A percentile compares a stretch with the other conserved stretches of the same genome.
phyloP scores from a whole-genome alignment of 2,888 invertebrate genomes.

The Trachelus stipa region DNA sequence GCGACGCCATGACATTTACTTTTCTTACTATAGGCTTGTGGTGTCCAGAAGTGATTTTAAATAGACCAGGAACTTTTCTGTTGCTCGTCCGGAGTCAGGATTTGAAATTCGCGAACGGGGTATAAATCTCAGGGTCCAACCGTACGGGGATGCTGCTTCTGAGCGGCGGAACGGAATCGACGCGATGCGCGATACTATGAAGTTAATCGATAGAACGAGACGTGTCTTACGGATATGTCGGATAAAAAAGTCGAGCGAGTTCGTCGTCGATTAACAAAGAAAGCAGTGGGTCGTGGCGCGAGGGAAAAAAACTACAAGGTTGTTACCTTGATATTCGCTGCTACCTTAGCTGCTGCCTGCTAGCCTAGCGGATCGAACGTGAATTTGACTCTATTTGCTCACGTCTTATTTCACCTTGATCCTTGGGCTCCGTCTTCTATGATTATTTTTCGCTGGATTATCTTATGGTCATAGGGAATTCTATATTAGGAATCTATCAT shows the following conservation, averaged over 20 bases:
- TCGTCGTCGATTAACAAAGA: conserved; percentile 9
- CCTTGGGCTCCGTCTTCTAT: neutral
- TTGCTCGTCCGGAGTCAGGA: neutral
- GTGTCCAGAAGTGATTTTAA: neutral
- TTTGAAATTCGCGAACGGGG: neutral
- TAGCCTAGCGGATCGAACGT: conserved; percentile 1
- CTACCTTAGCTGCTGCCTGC: neutral
- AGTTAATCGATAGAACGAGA: conserved; percentile 9
- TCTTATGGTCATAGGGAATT: neutral
- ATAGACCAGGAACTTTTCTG: neutral
- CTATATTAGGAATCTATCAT: neutral
- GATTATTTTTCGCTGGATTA: neutral
- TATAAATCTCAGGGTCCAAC: neutral
- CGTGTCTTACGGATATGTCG: conserved; percentile 6
- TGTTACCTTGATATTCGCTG: conserved; percentile 11
- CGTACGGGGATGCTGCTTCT: neutral
- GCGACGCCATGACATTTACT: conserved; percentile 5
- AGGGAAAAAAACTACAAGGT: conserved; percentile 8
- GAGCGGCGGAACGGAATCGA: neutral
- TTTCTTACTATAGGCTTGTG: neutral
- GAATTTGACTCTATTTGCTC: conserved; percentile 9
- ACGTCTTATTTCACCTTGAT: conserved; percentile 1
- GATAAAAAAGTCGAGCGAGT: neutral
- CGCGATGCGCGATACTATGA: neutral
- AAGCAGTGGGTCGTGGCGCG: conserved; percentile 10